Evolutionary conservation across 2,888 invertebrate genomes (phyloP).

Genomic region (Slavum lentiscoides): DNA sequence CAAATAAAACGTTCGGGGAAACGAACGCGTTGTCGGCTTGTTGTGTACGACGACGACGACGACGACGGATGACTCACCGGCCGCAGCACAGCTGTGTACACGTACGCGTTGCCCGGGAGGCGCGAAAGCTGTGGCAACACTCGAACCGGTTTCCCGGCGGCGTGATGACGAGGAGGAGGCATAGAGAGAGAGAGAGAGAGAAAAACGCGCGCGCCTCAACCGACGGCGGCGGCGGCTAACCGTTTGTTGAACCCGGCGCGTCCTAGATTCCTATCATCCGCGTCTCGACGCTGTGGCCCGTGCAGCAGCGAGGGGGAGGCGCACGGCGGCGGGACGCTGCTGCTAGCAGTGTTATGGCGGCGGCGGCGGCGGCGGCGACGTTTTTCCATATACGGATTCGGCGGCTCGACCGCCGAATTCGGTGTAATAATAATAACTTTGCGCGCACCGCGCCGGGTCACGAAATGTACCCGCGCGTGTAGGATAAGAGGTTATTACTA

Average conservation of each 20-base stretch:
- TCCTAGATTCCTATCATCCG: constrained; percentile 20
- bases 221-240: constrained; percentile 1
- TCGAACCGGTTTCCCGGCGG: constrained; percentile 33
- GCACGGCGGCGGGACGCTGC: background rate
- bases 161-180: too few species aligned
- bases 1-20: background rate
- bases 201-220: background rate
- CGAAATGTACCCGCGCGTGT: too few species aligned
- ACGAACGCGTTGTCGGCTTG: too few species aligned
- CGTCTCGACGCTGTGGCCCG: background rate
- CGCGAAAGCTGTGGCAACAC: constrained; percentile 49
- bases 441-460: too few species aligned
- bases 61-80: constrained; percentile 7
- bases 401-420: too few species aligned
- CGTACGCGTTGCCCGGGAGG: constrained; percentile 25
- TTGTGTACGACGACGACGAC: background rate
- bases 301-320: background rate
- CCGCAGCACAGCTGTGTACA: constrained; percentile 18
- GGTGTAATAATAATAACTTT: too few species aligned
- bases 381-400: too few species aligned
- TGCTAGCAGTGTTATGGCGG: too few species aligned
- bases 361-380: too few species aligned
- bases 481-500: too few species aligned
- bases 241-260: constrained; percentile 50
- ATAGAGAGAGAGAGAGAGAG: background rate